Conservation (phyloP, 1,140 invertebrate genomes). For the Trichogramma pretiosum region DNA sequence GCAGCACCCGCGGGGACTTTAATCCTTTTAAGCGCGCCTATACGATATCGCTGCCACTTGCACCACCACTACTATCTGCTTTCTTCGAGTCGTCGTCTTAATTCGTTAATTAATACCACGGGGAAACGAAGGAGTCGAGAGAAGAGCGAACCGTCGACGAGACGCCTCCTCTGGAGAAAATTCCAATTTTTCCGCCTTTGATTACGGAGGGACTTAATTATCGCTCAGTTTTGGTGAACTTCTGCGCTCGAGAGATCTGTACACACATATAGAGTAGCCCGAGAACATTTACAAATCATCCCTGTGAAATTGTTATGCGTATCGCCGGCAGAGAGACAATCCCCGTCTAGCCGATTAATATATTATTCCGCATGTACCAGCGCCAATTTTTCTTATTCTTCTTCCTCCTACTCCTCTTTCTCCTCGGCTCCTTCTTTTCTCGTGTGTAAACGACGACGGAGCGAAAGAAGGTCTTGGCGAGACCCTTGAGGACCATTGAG, state of each 20-base stretch:
- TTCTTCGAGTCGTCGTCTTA: constrained; percentile 1
- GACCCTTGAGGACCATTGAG: constrained; percentile 9
- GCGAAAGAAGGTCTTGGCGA: not conserved
- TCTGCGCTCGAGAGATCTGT: too few species aligned
- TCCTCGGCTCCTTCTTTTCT: not conserved
- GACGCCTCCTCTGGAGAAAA: constrained; percentile 11
- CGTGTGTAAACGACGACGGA: not conserved
- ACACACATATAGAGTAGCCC: too few species aligned
- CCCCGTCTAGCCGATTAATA: too few species aligned
- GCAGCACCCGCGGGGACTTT: constrained; percentile 3
- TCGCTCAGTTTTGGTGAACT: too few species aligned
- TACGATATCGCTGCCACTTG: too few species aligned
- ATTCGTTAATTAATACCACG: constrained; percentile 16
- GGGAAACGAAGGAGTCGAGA: too few species aligned
- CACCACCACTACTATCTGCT: too few species aligned
- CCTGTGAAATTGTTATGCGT: too few species aligned
- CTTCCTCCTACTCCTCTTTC: not conserved
- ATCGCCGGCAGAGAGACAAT: too few species aligned
- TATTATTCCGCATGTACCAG: too few species aligned
- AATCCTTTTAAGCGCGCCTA: constrained; percentile 15
- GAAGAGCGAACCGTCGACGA: not conserved
- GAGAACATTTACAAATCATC: too few species aligned
- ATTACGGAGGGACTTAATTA: constrained; percentile 9
- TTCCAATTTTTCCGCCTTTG: constrained; percentile 10
- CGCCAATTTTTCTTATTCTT: not conserved